phyloP scores from a whole-genome alignment of 2,113 vertebrate species.

The Rhea pennata region DNA sequence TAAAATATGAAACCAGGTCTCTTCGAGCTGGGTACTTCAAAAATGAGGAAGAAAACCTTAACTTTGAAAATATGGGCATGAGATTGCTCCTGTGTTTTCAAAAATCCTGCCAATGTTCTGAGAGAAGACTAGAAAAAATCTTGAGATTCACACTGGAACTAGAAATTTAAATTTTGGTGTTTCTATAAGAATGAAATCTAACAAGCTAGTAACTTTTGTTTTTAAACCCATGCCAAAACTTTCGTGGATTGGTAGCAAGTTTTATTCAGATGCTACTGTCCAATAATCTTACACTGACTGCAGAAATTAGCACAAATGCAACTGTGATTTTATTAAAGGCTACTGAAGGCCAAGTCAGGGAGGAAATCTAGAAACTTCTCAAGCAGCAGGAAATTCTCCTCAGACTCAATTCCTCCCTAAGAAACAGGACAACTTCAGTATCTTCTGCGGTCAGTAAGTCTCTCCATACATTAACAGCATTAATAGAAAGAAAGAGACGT shows the following conservation, averaged over 20 bases:
- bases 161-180: not conserved
- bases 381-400: not conserved
- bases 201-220: not conserved
- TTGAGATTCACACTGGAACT: not conserved
- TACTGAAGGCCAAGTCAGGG: not conserved
- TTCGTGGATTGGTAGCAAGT: not conserved
- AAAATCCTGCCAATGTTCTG: not conserved
- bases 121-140: not conserved
- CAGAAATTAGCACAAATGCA: not conserved
- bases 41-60: not conserved
- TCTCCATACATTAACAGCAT: not conserved
- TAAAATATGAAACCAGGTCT: not conserved
- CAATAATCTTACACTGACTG: not conserved
- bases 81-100: not conserved
- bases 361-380: not conserved
- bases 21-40: not conserved
- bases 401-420: not conserved
- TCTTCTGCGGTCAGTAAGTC: not conserved
- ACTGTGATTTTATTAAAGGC: not conserved
- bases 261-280: too few relatives aligned
- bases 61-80: not conserved
- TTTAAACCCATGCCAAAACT: not conserved
- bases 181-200: not conserved
- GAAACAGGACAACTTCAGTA: not conserved
- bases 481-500: not conserved